Base-by-base conservation (phyloP, 1,140 invertebrate genomes). In the Drosophila mojavensis region DNA sequence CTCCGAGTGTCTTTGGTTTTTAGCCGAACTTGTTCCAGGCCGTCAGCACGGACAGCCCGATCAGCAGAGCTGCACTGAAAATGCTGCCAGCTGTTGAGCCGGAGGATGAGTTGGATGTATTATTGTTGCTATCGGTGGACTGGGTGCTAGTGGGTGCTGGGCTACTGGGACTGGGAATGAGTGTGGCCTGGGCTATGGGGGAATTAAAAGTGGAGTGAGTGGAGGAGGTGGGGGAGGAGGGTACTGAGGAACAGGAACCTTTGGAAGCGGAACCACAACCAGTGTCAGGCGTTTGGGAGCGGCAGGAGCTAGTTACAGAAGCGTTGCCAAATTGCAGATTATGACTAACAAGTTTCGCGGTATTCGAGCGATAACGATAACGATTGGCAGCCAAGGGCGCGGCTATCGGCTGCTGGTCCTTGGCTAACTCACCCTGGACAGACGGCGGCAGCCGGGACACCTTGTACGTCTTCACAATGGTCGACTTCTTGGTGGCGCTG, bases 381-480 rank as follows among this genome's bases (percentile, higher is more conserved):
- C 75, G 73, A 75, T 75, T 56, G 47, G 30, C 50, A 10, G 50
- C 33, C 15, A 55, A 39, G 9, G 50, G 45, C 5, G 50, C 9
- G 36, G 70, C 56, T 51, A 47, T n/a, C 45, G 61, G 45, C 45
- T 53, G 50, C 39, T 54, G 48, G 55, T 28, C 36, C 33, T 39
- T 56, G 78, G 75, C 66, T 54, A 71, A 89, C 83, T 88, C 83
- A 88, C 83, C 84, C 85, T 89, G 83, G 30, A 90, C 83, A 53
- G 88, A 91, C 33, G 88, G 88, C 85, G 85, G 90, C 70, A 90
- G 56, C 36, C 88, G 70, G 50, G 88, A 83, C 62, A 89, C 83
- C 75, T 91, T 91, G 69, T 83, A 89, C 13, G 91, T 91, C 79
- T 90, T 92, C 68, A 91, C 82, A 64, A 91, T 76, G 54, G 75